phyloP scores from a whole-genome alignment of 2,113 vertebrate species.

The Willisornis vidua region DNA sequence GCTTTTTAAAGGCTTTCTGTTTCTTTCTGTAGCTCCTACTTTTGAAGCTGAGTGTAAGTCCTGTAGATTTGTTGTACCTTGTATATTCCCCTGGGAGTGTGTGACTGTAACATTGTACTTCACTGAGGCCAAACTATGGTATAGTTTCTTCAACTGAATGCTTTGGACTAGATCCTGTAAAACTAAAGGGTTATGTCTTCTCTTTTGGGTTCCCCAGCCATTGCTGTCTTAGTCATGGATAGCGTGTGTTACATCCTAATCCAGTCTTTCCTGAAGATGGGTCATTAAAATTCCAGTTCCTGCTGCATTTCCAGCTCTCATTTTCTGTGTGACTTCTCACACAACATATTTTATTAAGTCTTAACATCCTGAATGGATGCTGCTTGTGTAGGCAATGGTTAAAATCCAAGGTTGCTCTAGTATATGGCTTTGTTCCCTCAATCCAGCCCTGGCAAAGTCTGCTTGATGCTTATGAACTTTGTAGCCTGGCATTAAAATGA shows the following conservation, averaged over 20 bases:
- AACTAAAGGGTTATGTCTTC: background rate
- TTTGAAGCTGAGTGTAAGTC: background rate
- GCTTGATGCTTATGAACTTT: background rate
- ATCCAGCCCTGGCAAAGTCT: background rate
- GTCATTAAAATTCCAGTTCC: background rate
- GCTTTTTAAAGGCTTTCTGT: background rate
- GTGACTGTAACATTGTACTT: background rate
- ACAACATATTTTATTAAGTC: background rate
- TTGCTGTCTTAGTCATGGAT: background rate
- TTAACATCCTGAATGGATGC: background rate
- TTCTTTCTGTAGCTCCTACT: background rate
- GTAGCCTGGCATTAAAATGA: background rate
- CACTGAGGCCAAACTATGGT: background rate
- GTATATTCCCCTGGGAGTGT: background rate
- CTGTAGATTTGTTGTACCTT: background rate
- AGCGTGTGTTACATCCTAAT: background rate
- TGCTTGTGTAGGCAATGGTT: background rate
- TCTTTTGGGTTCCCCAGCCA: background rate
- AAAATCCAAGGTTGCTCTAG: background rate
- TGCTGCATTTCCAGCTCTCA: background rate
- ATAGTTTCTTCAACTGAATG: background rate
- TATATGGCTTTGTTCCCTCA: background rate
- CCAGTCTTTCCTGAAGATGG: background rate
- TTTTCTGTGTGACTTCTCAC: background rate
- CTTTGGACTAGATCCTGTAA: background rate